Evolutionary conservation across 2,888 invertebrate species (phyloP), one percentile per base, ranked within the genome.

Genomic region (Melieria picta): DNA sequence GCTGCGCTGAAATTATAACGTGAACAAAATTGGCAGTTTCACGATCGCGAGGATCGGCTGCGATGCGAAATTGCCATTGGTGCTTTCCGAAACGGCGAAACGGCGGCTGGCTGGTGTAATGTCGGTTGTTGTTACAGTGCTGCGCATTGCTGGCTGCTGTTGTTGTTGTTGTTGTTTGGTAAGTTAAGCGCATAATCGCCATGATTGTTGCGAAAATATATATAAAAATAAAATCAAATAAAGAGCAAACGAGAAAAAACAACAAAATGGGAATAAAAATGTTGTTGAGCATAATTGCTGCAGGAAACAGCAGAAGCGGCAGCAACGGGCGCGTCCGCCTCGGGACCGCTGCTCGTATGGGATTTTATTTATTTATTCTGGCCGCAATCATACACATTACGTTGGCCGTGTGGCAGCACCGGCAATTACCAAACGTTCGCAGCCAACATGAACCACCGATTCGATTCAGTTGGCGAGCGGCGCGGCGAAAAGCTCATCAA

Each of bases 21-120:
- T 65, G 58, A 77, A 76, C 57, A 74, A 77, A 76, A 77, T 77
- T 77, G 77, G 76, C 77, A 77, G 75, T 76, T 77, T 76, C 76
- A 77, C 74, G 74, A 72, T 74, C 65, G 74, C 71, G 48, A 48
- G 4, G 68, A 10, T 45, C 10, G 9, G 10, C 48, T 60, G 11
- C 16, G n/a, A 16, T 47, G 63, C 42, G 56, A 63, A 62, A 46
- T 56, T 55, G 69, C 61, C 16, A 61, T 61, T 72, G 61, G 48
- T 50, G 47, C 50, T 48, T 56, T 30, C 43, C 48, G 11, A 43
- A 57, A 47, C n/a, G 47, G 9, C 13, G 46, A 7, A 48, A 13
- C 48, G 11, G 45, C 46, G 13, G 55, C 48, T 9, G 48, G 47
- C 48, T 50, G 56, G 45, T 50, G 62, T 57, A 48, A 57, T 43